These are phyloP conservation scores for Ailuropoda melanoleuca DNA, from an alignment of 2,113 vertebrate genomes.

Conservation along the genomic window DNA sequence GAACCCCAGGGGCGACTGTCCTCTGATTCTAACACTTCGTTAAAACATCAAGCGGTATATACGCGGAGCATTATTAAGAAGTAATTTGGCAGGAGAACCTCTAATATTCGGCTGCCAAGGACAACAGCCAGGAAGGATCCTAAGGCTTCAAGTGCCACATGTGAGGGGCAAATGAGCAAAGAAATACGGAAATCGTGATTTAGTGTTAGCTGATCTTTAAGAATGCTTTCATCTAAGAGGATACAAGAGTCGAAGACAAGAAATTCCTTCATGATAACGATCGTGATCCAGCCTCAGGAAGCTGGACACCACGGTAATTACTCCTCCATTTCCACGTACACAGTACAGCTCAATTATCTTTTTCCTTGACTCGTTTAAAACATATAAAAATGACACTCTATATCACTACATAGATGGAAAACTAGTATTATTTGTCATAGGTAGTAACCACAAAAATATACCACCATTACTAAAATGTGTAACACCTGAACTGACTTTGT, in stretches of 20 bases:
- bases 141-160: not conserved
- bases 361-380: not conserved
- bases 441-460: not conserved
- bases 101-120: not conserved
- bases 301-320: not conserved
- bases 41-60: not conserved
- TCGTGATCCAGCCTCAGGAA: not conserved
- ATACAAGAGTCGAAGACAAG: not conserved
- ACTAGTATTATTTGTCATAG: not conserved
- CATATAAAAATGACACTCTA: not conserved
- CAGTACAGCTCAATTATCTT: not conserved
- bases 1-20: not conserved
- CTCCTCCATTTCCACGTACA: not conserved
- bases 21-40: slow-evolving; percentile 11
- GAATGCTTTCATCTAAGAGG: not conserved
- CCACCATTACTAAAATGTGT: not conserved
- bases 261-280: not conserved
- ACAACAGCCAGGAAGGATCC: slow-evolving; percentile 1
- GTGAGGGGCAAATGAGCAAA: not conserved
- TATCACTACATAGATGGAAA: not conserved
- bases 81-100: slow-evolving; percentile 1
- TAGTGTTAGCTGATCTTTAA: not conserved
- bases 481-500: not conserved
- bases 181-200: not conserved
- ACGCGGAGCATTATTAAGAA: slow-evolving; percentile 13